Evolutionary conservation across 2,888 invertebrate genomes (phyloP).

Genomic region (Cactoblastis cactorum): DNA sequence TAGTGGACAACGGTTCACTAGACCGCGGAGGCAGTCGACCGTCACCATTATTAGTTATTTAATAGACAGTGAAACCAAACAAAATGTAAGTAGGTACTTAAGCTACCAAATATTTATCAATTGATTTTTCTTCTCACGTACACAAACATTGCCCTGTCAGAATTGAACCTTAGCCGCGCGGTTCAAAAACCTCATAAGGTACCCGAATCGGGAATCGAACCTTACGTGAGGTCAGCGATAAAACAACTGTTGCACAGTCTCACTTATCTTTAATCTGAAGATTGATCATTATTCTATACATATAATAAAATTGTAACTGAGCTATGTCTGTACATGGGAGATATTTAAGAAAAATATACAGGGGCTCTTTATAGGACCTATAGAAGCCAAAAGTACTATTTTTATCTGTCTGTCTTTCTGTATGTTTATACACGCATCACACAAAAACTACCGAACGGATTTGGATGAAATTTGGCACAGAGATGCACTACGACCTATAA

Average conservation of each 20-base stretch:
- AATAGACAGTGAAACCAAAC: neutral
- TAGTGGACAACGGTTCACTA: too few species aligned
- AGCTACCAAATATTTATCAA: neutral
- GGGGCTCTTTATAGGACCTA: too few species aligned
- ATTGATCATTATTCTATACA: neutral
- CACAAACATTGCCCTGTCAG: neutral
- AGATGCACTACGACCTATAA: too few species aligned
- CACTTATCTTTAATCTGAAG: neutral
- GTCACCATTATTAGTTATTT: neutral
- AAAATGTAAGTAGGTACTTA: neutral
- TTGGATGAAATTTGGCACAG: too few species aligned
- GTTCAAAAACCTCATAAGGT: conserved; percentile 13
- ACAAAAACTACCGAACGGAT: too few species aligned
- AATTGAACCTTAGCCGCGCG: neutral
- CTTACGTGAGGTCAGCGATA: conserved; percentile 12
- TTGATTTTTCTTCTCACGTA: conserved; percentile 1
- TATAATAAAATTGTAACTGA: neutral
- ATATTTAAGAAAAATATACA: too few species aligned
- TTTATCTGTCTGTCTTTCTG: too few species aligned
- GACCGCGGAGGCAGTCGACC: too few species aligned
- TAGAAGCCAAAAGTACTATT: too few species aligned
- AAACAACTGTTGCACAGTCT: conserved; percentile 7
- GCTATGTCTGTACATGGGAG: neutral
- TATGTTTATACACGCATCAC: too few species aligned
- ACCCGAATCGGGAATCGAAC: conserved; percentile 12